phyloP scores from a whole-genome alignment of 1,140 invertebrate species.

The Ostrea edulis region DNA sequence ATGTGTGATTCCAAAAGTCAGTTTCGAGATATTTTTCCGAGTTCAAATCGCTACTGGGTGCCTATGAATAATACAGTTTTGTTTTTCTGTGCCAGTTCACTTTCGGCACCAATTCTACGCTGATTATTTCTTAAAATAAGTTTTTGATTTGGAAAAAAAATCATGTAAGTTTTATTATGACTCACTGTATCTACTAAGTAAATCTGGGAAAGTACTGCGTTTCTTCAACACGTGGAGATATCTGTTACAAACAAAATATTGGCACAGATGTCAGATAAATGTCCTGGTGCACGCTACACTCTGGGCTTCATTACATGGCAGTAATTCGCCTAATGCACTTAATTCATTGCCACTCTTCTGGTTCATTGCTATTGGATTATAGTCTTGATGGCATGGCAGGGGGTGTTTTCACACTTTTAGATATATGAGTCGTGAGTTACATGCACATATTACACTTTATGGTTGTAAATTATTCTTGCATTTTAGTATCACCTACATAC shows the following conservation, averaged over 20 bases:
- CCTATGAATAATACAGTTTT: neutral
- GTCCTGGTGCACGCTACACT: neutral
- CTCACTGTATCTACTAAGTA: neutral
- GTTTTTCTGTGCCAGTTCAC: neutral
- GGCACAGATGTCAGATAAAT: constrained; percentile 13
- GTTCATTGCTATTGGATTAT: neutral
- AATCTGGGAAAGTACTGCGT: constrained; percentile 5
- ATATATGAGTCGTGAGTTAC: neutral
- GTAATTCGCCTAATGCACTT: neutral
- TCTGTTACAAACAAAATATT: constrained; percentile 32
- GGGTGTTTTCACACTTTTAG: neutral
- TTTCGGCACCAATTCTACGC: neutral
- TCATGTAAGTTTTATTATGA: no score
- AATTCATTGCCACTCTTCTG: neutral
- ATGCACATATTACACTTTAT: no score
- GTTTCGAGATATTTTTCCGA: neutral
- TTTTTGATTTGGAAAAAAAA: no score
- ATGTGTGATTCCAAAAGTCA: neutral
- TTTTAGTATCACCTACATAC: no score
- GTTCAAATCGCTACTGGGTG: neutral
- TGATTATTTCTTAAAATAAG: neutral
- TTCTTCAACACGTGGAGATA: neutral
- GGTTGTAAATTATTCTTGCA: no score
- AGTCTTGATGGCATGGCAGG: neutral
- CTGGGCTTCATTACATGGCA: neutral